phyloP scores from a whole-genome alignment of 2,113 vertebrate species.

The Petrocephalus microphthalmus region DNA sequence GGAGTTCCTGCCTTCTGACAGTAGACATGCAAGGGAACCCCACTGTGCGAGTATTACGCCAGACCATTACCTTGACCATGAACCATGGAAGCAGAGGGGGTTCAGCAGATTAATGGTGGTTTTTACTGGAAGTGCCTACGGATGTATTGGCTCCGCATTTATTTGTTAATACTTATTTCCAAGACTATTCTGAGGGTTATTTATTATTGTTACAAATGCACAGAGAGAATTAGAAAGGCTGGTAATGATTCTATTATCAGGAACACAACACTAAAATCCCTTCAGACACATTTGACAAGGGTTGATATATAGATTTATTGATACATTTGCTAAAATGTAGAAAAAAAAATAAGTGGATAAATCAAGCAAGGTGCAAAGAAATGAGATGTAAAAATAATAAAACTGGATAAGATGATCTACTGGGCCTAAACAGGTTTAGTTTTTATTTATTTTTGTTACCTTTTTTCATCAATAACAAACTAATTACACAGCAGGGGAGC shows the following conservation, averaged over 20 bases:
- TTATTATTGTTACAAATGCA: background rate
- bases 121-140: background rate
- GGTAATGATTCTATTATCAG: background rate
- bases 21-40: background rate
- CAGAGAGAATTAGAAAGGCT: background rate
- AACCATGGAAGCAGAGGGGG: background rate
- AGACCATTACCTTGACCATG: background rate
- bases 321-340: background rate
- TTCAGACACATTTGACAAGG: background rate
- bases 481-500: background rate
- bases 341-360: background rate
- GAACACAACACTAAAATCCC: background rate
- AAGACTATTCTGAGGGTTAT: background rate
- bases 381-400: background rate
- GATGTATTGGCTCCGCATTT: background rate
- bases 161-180: background rate
- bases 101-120: background rate
- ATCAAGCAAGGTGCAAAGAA: background rate
- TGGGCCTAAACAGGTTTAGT: conserved; percentile 1
- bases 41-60: background rate
- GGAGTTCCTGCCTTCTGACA: background rate
- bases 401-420: background rate
- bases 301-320: background rate
- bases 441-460: background rate
- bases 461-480: conserved; percentile 13